Conservation (phyloP, 64 coral and sea anemone species). For the Hydrozoanthus tunicans region DNA sequence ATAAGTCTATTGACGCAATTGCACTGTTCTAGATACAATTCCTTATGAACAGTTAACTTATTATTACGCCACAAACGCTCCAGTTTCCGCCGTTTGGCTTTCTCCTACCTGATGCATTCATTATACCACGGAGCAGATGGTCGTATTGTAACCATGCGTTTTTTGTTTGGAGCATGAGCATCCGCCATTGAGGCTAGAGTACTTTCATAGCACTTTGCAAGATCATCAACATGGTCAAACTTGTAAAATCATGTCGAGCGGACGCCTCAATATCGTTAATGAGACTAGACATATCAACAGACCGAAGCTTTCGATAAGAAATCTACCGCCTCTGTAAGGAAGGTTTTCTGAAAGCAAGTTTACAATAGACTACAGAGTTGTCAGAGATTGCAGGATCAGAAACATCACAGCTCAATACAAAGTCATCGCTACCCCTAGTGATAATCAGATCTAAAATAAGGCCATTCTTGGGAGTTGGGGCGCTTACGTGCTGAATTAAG, state of each 20-base stretch:
- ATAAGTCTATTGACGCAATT: conserved; percentile 20
- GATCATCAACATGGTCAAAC: conserved; percentile 7
- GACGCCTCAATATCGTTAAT: conserved; percentile 31
- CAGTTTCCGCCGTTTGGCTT: conserved; percentile 30
- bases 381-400: conserved; percentile 50
- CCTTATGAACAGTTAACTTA: background rate
- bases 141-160: conserved; percentile 35
- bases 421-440: background rate
- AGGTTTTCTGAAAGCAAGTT: background rate
- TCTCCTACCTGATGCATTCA: conserved; percentile 25
- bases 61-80: conserved; percentile 30
- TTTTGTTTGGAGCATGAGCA: conserved; percentile 43
- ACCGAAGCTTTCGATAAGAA: conserved; percentile 34
- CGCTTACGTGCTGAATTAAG: no score
- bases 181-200: conserved; percentile 19
- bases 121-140: conserved; percentile 52
- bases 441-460: conserved; percentile 33
- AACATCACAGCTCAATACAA: background rate
- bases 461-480: no score
- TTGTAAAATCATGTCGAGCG: background rate
- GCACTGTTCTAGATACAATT: conserved; percentile 49
- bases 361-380: conserved; percentile 36
- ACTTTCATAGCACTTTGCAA: conserved; percentile 3
- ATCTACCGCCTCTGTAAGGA: background rate
- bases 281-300: conserved; percentile 32